Evolutionary conservation across 2,888 invertebrate species (phyloP).

Genomic region (Parapristionchus giblindavisi): DNA sequence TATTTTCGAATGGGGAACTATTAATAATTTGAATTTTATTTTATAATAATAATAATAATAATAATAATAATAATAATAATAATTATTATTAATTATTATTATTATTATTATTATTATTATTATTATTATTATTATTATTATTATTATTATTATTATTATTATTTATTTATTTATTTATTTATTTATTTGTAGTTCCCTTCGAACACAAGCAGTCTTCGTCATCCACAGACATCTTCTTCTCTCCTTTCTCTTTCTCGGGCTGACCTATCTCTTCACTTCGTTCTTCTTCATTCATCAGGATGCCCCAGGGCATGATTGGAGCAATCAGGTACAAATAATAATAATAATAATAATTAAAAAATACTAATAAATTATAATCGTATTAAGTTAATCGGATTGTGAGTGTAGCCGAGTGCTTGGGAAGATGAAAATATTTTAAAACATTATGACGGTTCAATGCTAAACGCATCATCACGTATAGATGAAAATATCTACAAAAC

Average conservation of each 20-base stretch:
- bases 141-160: background rate
- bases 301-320: slow-evolving; percentile 47
- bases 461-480: too few species aligned
- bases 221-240: slow-evolving; percentile 63
- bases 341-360: too few species aligned
- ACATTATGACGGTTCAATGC: too few species aligned
- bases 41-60: background rate
- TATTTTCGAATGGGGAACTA: too few species aligned
- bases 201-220: slow-evolving; percentile 61
- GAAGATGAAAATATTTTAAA: too few species aligned
- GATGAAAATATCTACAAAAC: too few species aligned
- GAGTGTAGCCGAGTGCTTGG: too few species aligned
- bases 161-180: too few species aligned
- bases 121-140: background rate
- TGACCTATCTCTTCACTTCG: slow-evolving; percentile 58
- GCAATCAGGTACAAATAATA: too few species aligned
- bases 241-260: slow-evolving; percentile 59
- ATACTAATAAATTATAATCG: too few species aligned
- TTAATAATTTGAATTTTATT: background rate
- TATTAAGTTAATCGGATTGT: too few species aligned
- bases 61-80: background rate
- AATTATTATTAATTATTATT: background rate
- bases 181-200: slow-evolving; percentile 53
- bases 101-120: background rate
- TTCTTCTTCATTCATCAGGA: slow-evolving; percentile 58